Evolutionary conservation across 2,797 vertebrate genomes (phyloP).

Genomic region (Tenualosa ilisha): DNA sequence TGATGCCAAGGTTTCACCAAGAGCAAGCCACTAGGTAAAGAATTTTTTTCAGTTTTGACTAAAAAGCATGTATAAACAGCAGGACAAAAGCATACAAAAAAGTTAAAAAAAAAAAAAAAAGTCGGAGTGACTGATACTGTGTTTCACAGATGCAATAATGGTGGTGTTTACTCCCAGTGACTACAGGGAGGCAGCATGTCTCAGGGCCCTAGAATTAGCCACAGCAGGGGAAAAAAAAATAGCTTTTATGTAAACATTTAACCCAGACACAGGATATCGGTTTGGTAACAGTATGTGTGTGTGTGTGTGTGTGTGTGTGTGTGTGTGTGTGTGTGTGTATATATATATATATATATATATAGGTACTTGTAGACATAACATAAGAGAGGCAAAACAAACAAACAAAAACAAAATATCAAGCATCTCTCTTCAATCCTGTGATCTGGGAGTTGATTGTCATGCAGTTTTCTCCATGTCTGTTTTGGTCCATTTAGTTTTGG

Average conservation of each 20-base stretch:
- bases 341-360: no score
- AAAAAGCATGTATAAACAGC: not conserved
- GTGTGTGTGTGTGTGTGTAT: no score
- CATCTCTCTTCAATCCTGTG: not conserved
- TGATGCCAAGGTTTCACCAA: not conserved
- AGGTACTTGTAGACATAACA: no score
- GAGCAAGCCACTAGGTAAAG: not conserved
- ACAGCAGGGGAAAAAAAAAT: not conserved
- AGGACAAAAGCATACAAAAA: not conserved
- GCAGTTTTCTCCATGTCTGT: not conserved
- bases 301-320: no score
- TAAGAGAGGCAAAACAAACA: no score
- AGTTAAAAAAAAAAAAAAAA: not conserved
- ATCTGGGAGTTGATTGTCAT: not conserved
- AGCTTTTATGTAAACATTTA: not conserved
- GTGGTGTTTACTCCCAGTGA: not conserved
- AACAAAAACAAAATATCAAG: no score
- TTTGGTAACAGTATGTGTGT: no score
- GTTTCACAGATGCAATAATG: not conserved
- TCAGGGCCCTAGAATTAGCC: not conserved
- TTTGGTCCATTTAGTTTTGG: no score
- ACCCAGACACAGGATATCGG: not conserved
- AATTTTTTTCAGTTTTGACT: not conserved
- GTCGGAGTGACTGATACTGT: not conserved
- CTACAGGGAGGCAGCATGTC: not conserved